Conservation (phyloP, 2,888 invertebrate species). For the Drosophila prolongata region DNA sequence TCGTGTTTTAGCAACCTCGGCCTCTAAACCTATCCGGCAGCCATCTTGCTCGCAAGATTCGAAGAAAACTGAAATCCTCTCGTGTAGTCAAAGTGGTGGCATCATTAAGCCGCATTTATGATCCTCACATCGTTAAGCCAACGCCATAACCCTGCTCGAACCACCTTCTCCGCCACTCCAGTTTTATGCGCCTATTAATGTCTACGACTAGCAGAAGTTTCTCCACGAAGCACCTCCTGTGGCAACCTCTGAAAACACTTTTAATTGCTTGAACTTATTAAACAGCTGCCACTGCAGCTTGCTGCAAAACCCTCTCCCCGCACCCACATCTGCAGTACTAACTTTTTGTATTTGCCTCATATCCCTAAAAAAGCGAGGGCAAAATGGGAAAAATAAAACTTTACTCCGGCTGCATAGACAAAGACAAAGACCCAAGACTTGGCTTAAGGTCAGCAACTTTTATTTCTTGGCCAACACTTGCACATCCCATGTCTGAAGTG, state of each 20-base stretch:
- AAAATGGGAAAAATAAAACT: conserved; percentile 50
- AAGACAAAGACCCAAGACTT: conserved; percentile 60
- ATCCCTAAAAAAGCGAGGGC: conserved; percentile 50
- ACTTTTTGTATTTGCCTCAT: conserved; percentile 66
- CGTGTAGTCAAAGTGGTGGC: conserved; percentile 27
- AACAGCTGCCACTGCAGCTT: conserved; percentile 73
- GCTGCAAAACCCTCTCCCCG: conserved; percentile 4
- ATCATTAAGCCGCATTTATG: conserved; percentile 55
- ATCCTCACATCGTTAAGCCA: conserved; percentile 64
- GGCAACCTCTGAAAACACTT: conserved; percentile 68
- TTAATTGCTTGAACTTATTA: conserved; percentile 77
- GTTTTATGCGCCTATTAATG: conserved; percentile 73
- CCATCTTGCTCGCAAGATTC: conserved; percentile 12
- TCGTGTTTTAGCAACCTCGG: conserved; percentile 6
- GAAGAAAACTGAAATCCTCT: conserved; percentile 17
- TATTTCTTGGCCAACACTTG: conserved; percentile 81
- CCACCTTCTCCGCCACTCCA: conserved; percentile 5
- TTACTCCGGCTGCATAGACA: conserved; percentile 67
- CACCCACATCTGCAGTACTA: conserved; percentile 35
- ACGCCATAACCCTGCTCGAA: conserved; percentile 13
- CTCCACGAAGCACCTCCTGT: conserved; percentile 16
- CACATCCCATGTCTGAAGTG: conserved; percentile 61
- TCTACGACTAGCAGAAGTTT: conserved; percentile 47
- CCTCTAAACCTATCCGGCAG: not conserved
- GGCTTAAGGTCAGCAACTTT: conserved; percentile 77